Conservation (phyloP, 2,888 invertebrate species). For the Agrochola lota region DNA sequence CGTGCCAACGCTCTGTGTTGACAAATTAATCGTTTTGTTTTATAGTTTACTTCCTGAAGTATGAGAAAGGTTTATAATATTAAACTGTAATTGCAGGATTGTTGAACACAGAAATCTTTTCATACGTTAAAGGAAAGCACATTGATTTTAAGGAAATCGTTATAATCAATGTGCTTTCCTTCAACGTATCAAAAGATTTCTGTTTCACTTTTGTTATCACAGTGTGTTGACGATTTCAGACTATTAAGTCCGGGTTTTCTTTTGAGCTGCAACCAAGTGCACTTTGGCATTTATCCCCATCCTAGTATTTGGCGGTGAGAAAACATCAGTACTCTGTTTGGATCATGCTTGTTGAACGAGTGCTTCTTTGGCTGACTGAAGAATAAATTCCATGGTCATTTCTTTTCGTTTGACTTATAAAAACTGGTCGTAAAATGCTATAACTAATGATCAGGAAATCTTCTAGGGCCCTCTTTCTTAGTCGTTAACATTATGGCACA, state of each 20-base stretch:
- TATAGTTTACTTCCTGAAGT: slow-evolving; percentile 7
- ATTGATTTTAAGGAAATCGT: neutral
- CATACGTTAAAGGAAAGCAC: neutral
- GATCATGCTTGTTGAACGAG: neutral
- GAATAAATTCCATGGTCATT: neutral
- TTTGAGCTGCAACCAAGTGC: neutral
- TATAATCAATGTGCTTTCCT: no score
- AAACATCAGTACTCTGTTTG: neutral
- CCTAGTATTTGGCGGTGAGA: neutral
- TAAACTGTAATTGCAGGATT: neutral
- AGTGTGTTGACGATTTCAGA: neutral
- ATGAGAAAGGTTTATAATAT: neutral
- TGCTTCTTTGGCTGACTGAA: neutral
- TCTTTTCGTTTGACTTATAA: neutral
- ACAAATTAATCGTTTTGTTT: neutral
- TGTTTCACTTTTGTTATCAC: no score
- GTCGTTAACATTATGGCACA: neutral
- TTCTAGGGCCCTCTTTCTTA: neutral
- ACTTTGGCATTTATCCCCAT: neutral
- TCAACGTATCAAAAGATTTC: no score
- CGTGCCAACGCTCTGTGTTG: neutral
- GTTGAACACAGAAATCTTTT: neutral
- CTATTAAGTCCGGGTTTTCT: neutral
- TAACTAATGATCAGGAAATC: neutral
- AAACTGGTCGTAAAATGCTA: neutral